Percentiles rank a stretch among this genome's conserved stretches.
Conservation (phyloP, 2,113 vertebrate genomes). For the Lichenostomus cassidix region DNA sequence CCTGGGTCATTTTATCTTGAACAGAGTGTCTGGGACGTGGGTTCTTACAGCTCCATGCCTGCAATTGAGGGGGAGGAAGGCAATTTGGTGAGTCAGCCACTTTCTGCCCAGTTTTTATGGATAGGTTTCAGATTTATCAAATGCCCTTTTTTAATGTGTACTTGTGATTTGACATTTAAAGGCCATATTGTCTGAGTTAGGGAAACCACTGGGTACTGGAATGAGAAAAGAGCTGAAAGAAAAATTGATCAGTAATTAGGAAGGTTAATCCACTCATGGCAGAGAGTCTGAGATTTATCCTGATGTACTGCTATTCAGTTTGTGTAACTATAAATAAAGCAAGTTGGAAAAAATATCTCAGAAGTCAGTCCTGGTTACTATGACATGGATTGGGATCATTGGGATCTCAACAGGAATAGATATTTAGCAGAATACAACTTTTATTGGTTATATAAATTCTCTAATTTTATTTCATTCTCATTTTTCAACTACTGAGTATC, state of each 20-base stretch:
- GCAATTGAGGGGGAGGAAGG: neutral
- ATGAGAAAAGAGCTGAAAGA: constrained; percentile 9
- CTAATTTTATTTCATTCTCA: neutral
- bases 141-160: neutral
- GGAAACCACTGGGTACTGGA: neutral
- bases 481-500: neutral
- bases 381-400: neutral
- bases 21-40: neutral
- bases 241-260: constrained; percentile 27
- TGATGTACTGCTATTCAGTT: neutral
- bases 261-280: constrained; percentile 1
- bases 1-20: neutral
- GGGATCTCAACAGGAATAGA: neutral
- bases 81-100: neutral
- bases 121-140: neutral
- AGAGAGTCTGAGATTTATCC: neutral
- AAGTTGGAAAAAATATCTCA: neutral
- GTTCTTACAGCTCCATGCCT: neutral
- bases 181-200: neutral
- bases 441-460: neutral
- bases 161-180: constrained; percentile 18
- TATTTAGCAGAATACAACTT: neutral
- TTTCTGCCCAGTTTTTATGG: neutral
- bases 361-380: neutral
- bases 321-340: neutral